Evolutionary conservation across 2,113 vertebrate species (phyloP).

Genomic region (Plecturocebus donacophilus): DNA sequence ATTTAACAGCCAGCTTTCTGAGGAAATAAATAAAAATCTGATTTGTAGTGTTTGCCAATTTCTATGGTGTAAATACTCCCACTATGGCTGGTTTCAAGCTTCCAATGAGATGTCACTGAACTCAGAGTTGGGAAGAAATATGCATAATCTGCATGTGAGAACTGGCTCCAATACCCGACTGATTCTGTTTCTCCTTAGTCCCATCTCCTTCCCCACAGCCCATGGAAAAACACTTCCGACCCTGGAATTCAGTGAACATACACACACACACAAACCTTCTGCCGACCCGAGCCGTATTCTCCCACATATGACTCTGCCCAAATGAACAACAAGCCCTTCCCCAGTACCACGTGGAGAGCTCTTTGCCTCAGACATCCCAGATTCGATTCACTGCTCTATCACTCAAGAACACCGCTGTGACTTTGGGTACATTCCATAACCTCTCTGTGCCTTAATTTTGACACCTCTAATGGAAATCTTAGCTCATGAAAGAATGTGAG

Average conservation of each 20-base stretch:
- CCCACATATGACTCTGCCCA: neutral
- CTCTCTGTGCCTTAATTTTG: neutral
- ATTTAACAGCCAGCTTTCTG: neutral
- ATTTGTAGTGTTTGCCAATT: neutral
- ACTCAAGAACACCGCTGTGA: neutral
- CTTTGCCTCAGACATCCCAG: accelerated
- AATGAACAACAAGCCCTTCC: neutral
- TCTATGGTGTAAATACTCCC: constrained; percentile 6
- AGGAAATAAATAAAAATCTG: constrained; percentile 38
- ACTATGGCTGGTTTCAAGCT: neutral
- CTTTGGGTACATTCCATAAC: neutral
- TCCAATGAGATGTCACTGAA: neutral
- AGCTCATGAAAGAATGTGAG: neutral
- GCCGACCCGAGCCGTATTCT: accelerated
- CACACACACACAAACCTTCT: neutral
- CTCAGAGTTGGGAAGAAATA: neutral
- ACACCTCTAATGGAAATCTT: neutral
- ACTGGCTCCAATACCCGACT: neutral
- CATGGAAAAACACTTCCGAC: neutral
- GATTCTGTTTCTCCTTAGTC: neutral
- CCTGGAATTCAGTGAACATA: neutral
- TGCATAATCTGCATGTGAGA: neutral
- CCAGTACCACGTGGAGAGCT: neutral
- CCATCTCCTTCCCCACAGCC: neutral
- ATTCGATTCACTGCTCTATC: neutral